A percentile compares a stretch with the other conserved stretches of the same genome.
These are phyloP conservation scores for Coenonympha glycerion DNA, from an alignment of 2,888 invertebrate species.

Conservation along the genomic window DNA sequence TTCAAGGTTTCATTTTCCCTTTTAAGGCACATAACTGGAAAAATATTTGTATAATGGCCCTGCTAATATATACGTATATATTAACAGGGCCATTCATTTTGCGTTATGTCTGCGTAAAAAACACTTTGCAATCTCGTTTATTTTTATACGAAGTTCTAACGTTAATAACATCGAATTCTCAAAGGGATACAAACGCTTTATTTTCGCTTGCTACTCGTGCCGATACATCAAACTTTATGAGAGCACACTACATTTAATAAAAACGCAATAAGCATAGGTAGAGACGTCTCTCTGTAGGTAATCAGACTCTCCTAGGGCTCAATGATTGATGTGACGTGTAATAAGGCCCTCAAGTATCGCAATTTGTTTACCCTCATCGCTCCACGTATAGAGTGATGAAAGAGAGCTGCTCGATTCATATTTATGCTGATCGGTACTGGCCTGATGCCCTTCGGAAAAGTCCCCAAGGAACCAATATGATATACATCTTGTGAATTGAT, in stretches of 20 bases:
- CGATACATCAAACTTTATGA: conserved; percentile 18
- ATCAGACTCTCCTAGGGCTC: conserved; percentile 59
- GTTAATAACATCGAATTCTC: conserved; percentile 8
- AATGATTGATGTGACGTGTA: conserved; percentile 74
- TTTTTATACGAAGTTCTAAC: conserved; percentile 9
- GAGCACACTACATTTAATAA: conserved; percentile 21
- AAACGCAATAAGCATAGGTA: conserved; percentile 24
- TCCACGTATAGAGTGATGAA: conserved; percentile 56
- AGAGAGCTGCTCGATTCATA: conserved; percentile 58
- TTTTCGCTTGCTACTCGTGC: not conserved
- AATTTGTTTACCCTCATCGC: conserved; percentile 74
- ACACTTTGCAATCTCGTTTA: conserved; percentile 11
- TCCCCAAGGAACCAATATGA: not conserved
- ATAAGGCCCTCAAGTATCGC: conserved; percentile 71
- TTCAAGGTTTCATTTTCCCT: conserved; percentile 2
- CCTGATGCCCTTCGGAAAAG: conserved; percentile 27
- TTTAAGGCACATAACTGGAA: not conserved
- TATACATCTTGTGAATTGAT: not conserved
- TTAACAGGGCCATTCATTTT: conserved; percentile 7
- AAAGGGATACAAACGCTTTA: not conserved
- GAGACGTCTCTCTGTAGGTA: conserved; percentile 37
- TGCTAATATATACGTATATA: conserved; percentile 8
- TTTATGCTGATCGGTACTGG: conserved; percentile 61
- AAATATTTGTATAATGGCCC: conserved; percentile 9
- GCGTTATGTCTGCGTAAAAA: conserved; percentile 11